Evolutionary conservation across 1,140 invertebrate genomes (phyloP), one percentile per base, ranked within the genome.

Genomic region (Zaprionus kolodkinae): DNA sequence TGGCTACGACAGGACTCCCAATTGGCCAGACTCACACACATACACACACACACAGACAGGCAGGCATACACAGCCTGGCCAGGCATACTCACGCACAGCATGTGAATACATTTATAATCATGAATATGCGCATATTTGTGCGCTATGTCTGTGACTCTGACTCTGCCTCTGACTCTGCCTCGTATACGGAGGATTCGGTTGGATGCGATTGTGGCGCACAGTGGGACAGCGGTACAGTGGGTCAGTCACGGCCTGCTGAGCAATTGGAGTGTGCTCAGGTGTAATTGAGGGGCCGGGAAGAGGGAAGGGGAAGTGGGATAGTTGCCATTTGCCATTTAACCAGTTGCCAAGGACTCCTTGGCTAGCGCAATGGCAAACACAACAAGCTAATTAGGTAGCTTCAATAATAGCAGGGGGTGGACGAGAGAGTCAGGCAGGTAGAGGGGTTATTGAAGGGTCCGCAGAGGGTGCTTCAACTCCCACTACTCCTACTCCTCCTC

Each of bases 361-460:
- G 38, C 43, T 72, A 48, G 69, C 43, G 69, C 43, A 43, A 63
- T 59, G 61, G 45, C 55, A 74, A 66, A 64, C 57, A 74, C 59
- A 80, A 78, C 76, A 80, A 78, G 78, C 72, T 80, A 78, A 80
- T 80, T 80, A 78, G 76, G 65, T 75, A 64, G 62, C 66, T 68
- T 54, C 72, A 75, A 75, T 75, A 71, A 80, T 70, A 45, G 71
- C 48, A n/a, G 35, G 50, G 55, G n/a, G 60, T n/a, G n/a, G n/a
- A n/a, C n/a, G 21, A 56, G 43, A 27, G 40, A 45, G 33, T 10
- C 13, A 15, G 2, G 38, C n/a, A 11, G 15, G 15, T 5, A 17
- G 50, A 52, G 7, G 10, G 21, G 15, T 27, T 30, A 70, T 61
- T 35, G 35, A 21, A 13, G 25, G 40, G 4, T 38, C 33, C 43